Evolutionary conservation across 2,888 invertebrate genomes (phyloP), one percentile per base, ranked within the genome.

Genomic region (Zhengitettix transpicula): DNA sequence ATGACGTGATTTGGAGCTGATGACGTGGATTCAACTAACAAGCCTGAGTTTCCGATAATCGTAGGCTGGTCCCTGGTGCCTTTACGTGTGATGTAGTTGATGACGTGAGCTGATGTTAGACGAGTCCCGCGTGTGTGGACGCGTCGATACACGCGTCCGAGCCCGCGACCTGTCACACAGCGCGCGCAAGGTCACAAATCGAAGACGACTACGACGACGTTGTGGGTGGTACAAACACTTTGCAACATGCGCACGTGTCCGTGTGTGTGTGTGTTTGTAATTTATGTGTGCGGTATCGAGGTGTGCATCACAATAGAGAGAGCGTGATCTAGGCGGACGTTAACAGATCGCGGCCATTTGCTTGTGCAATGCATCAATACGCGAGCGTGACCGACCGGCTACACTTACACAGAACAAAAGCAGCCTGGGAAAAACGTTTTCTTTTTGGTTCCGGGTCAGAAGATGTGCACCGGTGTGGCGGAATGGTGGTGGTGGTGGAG

Each of bases 271-370:
- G 47, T n/a, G 47, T 2, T n/a, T 12, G 47, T 47, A 47, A 47
- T 47, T 47, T 47, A 47, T 47, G 47, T 47, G 47, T 47, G 47
- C 47, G 47, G 47, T 47, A 47, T 47, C 47, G 47, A 47, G 47
- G 47, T 14, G 47, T 47, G 47, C 47, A 47, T 47, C 47, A 47
- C 47, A 47, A 47, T 47, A 47, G 47, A n/a, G 47, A 12, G 54
- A 42, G 17, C 58, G 58, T 58, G 58, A 58, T 58, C 53, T 47
- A 28, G 40, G 42, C 28, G 40, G 58, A 58, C 58, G 42, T 58
- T 58, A 58, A 58, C 58, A 52, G 58, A 58, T 58, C 58, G 58
- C 58, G 40, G 17, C 42, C 58, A 52, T 58, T 58, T 58, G 52
- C 52, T 28, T 40, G 28, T 40, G 52, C 52, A 52, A 52, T 58